Conservation (phyloP, 2,113 vertebrate genomes). For the Indicator indicator region DNA sequence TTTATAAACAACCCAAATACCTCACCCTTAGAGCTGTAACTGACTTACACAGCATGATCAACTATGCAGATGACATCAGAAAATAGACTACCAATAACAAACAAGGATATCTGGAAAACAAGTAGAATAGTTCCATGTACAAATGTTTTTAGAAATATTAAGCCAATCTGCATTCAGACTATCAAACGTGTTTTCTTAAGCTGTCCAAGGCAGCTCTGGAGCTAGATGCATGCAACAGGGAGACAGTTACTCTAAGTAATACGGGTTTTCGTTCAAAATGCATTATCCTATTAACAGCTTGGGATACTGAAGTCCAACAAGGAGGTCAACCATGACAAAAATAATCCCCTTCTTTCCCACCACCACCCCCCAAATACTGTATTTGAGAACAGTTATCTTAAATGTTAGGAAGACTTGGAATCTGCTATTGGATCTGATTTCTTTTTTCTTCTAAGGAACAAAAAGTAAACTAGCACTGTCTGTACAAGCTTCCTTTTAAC, state of each 20-base stretch:
- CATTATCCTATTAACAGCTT: neutral
- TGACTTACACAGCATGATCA: neutral
- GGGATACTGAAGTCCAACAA: neutral
- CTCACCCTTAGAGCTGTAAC: accelerated
- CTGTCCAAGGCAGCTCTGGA: neutral
- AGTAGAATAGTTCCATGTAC: neutral
- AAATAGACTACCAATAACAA: neutral
- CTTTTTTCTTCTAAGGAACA: neutral
- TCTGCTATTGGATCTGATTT: neutral
- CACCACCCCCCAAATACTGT: neutral
- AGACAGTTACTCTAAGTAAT: neutral
- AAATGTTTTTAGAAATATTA: neutral
- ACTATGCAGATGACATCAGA: neutral
- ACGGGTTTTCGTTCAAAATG: neutral
- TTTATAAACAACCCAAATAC: neutral
- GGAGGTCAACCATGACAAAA: neutral
- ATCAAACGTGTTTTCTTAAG: neutral
- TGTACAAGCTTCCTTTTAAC: neutral
- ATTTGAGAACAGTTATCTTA: neutral
- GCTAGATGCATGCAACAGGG: accelerated
- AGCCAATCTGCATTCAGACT: accelerated
- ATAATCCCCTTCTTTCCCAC: too few relatives aligned
- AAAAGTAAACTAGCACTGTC: neutral
- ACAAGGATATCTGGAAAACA: neutral
- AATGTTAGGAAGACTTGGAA: neutral